Percentiles rank a stretch among this genome's conserved stretches.
phyloP scores from a whole-genome alignment of 2,113 vertebrate species.

The Microtus richardsoni region DNA sequence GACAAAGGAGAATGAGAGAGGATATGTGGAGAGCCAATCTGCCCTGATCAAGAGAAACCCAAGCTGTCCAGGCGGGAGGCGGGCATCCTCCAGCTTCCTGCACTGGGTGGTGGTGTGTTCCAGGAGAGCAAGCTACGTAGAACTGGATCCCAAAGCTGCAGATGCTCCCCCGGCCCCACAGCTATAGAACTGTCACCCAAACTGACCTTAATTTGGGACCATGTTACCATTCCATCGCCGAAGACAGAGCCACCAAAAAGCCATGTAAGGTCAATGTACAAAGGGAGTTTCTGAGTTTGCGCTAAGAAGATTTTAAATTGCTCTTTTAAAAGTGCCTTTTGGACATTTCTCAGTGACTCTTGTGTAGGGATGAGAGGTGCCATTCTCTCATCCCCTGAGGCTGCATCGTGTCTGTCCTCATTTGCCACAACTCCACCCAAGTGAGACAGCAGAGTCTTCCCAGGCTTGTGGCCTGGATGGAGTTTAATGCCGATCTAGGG shows the following conservation, averaged over 20 bases:
- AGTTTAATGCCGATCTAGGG: slow-evolving; percentile 16
- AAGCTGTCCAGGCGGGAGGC: fast-evolving
- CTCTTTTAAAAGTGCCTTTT: background rate
- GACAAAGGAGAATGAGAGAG: background rate
- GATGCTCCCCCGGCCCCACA: background rate
- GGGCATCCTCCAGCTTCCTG: fast-evolving
- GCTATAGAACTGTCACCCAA: background rate
- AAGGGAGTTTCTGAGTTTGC: background rate
- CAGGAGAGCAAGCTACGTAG: background rate
- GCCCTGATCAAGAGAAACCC: background rate
- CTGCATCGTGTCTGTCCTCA: background rate
- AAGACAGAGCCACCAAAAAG: background rate
- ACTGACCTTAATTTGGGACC: background rate
- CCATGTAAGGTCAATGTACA: background rate
- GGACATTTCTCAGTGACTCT: background rate
- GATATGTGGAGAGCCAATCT: too few species aligned
- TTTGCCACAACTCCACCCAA: background rate
- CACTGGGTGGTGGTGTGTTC: fast-evolving
- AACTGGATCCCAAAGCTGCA: background rate
- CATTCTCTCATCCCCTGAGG: background rate
- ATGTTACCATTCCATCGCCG: background rate
- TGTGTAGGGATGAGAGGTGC: background rate
- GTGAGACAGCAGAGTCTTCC: background rate
- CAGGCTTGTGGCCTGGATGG: slow-evolving; percentile 17
- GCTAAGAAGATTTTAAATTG: background rate